Conservation (phyloP, 2,888 invertebrate genomes). For the Pediacus dermestoides region DNA sequence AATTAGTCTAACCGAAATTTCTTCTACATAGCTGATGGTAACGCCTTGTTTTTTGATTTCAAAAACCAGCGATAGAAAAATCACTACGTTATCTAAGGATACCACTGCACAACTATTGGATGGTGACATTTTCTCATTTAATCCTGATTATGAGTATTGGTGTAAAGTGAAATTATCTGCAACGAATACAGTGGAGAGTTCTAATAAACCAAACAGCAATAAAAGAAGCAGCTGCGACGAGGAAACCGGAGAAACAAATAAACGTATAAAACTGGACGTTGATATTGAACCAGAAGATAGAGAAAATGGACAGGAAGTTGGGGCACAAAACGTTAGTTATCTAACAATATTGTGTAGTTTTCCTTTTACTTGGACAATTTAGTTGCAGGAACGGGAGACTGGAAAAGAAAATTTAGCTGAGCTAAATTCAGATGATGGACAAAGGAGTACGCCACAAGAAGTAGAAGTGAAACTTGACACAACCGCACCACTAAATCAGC, state of each 20-base stretch:
- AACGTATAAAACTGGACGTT: conserved; percentile 2
- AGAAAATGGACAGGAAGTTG: conserved; percentile 6
- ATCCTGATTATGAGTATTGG: no score
- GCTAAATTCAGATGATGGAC: neutral
- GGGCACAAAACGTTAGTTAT: neutral
- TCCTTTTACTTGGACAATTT: no score
- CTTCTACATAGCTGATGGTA: conserved; percentile 55
- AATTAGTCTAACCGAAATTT: conserved; percentile 20
- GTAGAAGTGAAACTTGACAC: neutral
- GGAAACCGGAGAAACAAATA: neutral
- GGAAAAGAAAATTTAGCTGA: no score
- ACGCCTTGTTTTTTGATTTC: conserved; percentile 55
- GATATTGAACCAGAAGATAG: conserved; percentile 6
- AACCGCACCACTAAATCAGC: neutral
- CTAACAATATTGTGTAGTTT: no score
- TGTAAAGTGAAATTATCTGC: no score
- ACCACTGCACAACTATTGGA: no score
- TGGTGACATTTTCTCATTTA: no score
- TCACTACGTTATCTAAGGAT: conserved; percentile 46
- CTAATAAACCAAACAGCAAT: neutral
- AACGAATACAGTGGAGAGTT: no score
- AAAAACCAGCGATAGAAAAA: conserved; percentile 35
- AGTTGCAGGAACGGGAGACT: no score
- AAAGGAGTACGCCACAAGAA: neutral
- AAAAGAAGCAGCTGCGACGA: conserved; percentile 4